Evolutionary conservation across 2,888 invertebrate species (phyloP).

Genomic region (Camptogramma bilineatum): DNA sequence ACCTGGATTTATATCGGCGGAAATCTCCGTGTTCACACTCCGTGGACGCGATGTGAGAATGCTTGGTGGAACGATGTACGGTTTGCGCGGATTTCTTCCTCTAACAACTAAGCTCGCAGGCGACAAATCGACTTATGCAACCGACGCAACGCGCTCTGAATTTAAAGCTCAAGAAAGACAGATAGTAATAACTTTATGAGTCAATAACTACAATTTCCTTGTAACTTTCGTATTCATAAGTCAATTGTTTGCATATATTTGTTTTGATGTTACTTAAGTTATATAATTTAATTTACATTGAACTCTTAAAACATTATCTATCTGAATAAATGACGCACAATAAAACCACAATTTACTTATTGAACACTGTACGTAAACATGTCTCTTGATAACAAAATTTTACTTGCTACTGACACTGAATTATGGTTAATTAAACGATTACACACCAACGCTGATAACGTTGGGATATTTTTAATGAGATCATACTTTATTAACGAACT

Average conservation of each 20-base stretch:
- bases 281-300: neutral
- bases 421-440: constrained; percentile 22
- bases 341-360: constrained; percentile 10
- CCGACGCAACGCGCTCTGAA: constrained; percentile 43
- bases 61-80: constrained; percentile 59
- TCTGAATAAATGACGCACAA: constrained; percentile 3
- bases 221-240: constrained; percentile 17
- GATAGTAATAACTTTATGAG: constrained; percentile 30
- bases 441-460: constrained; percentile 49
- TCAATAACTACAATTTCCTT: constrained; percentile 19
- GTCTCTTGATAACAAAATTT: constrained; percentile 41
- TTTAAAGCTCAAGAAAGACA: constrained; percentile 40
- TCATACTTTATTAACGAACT: constrained; percentile 50
- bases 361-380: constrained; percentile 34
- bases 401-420: constrained; percentile 43
- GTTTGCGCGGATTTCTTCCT: constrained; percentile 62
- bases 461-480: constrained; percentile 64
- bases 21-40: constrained; percentile 77
- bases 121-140: constrained; percentile 55
- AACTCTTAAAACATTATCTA: neutral
- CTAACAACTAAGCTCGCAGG: constrained; percentile 53
- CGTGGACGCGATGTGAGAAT: constrained; percentile 71
- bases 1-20: constrained; percentile 77
- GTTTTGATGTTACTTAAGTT: neutral
- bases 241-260: neutral